Base-by-base conservation (phyloP, 2,113 vertebrate species). In the Ceyx melanurus region DNA sequence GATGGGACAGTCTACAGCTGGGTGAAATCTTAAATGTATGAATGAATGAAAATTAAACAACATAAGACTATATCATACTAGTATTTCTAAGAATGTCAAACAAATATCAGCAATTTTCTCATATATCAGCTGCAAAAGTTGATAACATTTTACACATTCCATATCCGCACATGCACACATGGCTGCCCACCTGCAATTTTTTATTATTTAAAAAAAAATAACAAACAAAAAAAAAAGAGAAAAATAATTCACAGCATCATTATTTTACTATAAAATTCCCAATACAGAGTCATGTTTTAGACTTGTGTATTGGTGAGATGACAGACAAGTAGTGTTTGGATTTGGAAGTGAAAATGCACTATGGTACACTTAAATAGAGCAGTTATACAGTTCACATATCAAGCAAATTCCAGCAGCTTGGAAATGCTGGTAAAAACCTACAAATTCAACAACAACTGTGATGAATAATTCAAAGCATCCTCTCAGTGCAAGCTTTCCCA, bases 391-490 rank as follows among this genome's bases (percentile, higher is more conserved):
- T 56, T 93, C 86, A 95, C 29, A 13, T 82, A 88, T 91, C 72
- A 91, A 82, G 70, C 43, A 93, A 88, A 94, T 90, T 96, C 82
- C 66, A 89, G 46, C 75, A 95, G 73, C 91, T 89, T 94, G 79
- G 79, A 96, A 94, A 89, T 86, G n/a, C 25, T 6, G 72, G 76
- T 73, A 86, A 70, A 78, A 94, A 94, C 81, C 94, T 90, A 73
- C 82, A 94, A 95, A 96, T 93, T 88, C n/a, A n/a, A n/a, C 86
- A 93, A 87, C 71, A 90, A 66, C 73, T 58, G 35, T 67, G 72
- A 97, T 97, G 82, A 97, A 96, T 97, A 93, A 96, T 97, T 96
- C 87, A 95, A 88, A 80, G 42, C 79, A 50, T 77, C 62, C 33
- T 33, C 68, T 92, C 66, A 48, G 54, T 86, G 73, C 57, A 91